phyloP scores from a whole-genome alignment of 2,888 invertebrate species.

The Heteropelma amictum region DNA sequence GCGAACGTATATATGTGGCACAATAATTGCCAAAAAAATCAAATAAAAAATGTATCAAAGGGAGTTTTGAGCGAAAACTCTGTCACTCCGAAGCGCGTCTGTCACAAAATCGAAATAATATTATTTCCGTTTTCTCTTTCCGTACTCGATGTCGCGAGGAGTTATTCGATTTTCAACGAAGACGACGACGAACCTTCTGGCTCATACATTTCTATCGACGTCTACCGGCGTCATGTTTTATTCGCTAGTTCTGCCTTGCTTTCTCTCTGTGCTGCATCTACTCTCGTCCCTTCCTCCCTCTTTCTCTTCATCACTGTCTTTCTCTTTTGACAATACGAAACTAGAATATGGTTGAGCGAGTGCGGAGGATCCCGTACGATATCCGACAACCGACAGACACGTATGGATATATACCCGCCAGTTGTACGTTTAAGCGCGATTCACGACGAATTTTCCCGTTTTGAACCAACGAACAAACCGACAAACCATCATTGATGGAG shows the following conservation, averaged over 20 bases:
- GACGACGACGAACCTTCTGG: slow-evolving; percentile 16
- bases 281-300: neutral
- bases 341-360: slow-evolving; percentile 20
- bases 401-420: neutral
- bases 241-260: slow-evolving; percentile 30
- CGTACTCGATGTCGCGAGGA: slow-evolving; percentile 23
- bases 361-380: slow-evolving; percentile 8
- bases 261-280: slow-evolving; percentile 20
- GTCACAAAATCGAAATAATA: slow-evolving; percentile 21
- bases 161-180: slow-evolving; percentile 39
- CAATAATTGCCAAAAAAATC: too few relatives aligned
- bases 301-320: neutral
- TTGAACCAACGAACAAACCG: slow-evolving; percentile 5
- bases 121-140: slow-evolving; percentile 43
- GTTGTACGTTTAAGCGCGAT: neutral
- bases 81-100: slow-evolving; percentile 1
- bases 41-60: slow-evolving; percentile 18
- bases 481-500: slow-evolving; percentile 1
- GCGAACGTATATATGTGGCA: too few relatives aligned
- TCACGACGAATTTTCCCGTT: slow-evolving; percentile 4
- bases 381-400: slow-evolving; percentile 27
- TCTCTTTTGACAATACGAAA: slow-evolving; percentile 12
- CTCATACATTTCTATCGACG: neutral
- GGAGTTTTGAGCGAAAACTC: slow-evolving; percentile 5
- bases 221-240: slow-evolving; percentile 39